Evolutionary conservation across 2,888 invertebrate genomes (phyloP).

Genomic region (Spisula subtruncata): DNA sequence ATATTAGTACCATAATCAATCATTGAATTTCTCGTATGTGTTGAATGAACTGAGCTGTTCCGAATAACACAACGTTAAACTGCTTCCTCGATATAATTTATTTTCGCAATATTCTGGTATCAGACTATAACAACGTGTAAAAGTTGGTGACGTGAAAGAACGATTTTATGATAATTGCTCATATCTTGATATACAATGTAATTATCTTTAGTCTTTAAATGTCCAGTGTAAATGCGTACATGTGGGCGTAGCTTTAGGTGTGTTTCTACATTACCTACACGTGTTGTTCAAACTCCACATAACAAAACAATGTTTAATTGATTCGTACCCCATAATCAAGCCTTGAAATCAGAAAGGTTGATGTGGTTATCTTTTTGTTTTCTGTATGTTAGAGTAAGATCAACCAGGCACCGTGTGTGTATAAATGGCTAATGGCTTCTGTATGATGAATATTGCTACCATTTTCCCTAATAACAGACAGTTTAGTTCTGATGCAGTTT

Average conservation of each 20-base stretch:
- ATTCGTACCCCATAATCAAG: not conserved
- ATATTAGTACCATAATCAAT: no score
- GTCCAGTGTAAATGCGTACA: not conserved
- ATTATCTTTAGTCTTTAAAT: not conserved
- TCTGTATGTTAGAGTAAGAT: not conserved
- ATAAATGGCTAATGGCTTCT: not conserved
- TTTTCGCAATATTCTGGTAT: no score
- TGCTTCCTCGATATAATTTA: no score
- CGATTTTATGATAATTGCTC: not conserved
- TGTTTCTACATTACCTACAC: not conserved
- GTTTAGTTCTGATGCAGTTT: constrained; percentile 7
- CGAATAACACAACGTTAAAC: no score
- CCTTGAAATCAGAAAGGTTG: not conserved
- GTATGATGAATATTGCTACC: not conserved
- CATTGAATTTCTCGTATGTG: no score
- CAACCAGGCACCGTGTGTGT: not conserved
- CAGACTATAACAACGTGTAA: no score
- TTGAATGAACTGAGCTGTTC: no score
- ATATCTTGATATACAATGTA: no score
- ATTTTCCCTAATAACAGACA: constrained; percentile 5
- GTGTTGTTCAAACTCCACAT: not conserved
- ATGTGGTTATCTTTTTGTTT: no score
- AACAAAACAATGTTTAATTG: not conserved
- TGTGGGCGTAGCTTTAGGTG: not conserved
- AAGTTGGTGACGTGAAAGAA: no score